Conservation (phyloP, 2,888 invertebrate genomes). For the Icerya purchasi region DNA sequence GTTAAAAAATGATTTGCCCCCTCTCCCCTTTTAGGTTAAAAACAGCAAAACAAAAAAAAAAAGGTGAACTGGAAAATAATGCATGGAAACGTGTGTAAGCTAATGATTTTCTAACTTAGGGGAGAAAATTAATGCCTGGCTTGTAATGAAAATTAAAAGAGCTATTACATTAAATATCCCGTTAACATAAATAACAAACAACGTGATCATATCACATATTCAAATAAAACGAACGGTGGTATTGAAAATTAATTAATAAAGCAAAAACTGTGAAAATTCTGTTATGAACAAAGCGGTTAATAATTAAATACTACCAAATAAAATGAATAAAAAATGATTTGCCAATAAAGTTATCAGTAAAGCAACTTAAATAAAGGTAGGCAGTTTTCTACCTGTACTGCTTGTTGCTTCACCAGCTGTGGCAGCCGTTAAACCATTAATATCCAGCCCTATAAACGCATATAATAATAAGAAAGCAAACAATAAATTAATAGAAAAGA, state of each 20-base stretch:
- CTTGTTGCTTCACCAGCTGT: not conserved
- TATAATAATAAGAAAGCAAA: not conserved
- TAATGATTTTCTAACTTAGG: no score
- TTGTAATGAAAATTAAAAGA: not conserved
- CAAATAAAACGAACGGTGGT: not conserved
- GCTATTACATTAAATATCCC: not conserved
- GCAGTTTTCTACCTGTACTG: not conserved
- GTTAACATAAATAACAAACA: not conserved
- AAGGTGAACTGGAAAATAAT: not conserved
- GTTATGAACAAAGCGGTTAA: not conserved
- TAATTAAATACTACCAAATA: not conserved
- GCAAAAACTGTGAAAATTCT: not conserved
- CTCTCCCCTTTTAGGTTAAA: no score
- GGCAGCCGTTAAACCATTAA: not conserved
- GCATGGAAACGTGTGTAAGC: not conserved
- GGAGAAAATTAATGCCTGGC: not conserved
- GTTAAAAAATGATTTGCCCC: no score
- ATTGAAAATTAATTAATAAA: not conserved
- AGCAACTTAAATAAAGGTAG: not conserved
- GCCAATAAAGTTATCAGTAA: not conserved
- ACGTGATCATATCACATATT: not conserved
- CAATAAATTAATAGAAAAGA: no score
- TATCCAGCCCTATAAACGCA: not conserved
- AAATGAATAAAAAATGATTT: not conserved
- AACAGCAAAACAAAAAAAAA: no score